Base-by-base conservation (phyloP, 2,888 invertebrate species). In the Acleris literana region DNA sequence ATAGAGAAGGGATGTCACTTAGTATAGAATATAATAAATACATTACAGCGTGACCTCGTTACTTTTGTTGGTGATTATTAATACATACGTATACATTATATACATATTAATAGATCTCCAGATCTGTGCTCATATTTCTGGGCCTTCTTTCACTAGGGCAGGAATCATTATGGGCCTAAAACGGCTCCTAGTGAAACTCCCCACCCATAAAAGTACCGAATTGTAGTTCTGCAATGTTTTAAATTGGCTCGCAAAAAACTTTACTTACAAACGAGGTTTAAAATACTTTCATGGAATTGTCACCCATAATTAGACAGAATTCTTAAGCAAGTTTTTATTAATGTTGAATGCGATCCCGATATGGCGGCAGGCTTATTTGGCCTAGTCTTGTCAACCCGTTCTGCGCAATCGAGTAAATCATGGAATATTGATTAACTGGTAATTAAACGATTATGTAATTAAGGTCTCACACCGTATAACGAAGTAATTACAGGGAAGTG, bases 381-480 rank as follows among this genome's bases (percentile, higher is more conserved):
- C 25, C 46, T 46, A 58, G 58, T 46, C 57, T 18, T 25, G 56
- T 44, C 33, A 49, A 54, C 46, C 46, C 22, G 55, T 65, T 57
- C 61, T 44, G 55, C 29, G 48, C 58, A 49, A 49, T 20, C 16
- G 11, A 48, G 57, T 64, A 64, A 57, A 64, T 61, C 61, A 62
- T 48, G 57, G 57, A 61, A 62, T 68, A 68, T 64, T 61, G 63
- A 69, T 66, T 69, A 69, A 48, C 54, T 6, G 46, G 43, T 66
- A 69, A 69, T 63, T 69, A 66, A 69, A 66, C 56, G 61, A 66
- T 66, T 66, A 66, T 62, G 53, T 66, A 66, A 66, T 61, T 62
- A 66, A 33, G 52, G 46, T n/a, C 58, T 51, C 22, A 51, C 60
- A 56, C 59, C 17, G 43, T 44, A 51, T 57, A 49, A 55, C 22